These are phyloP conservation scores for Labeo catla DNA, from an alignment of 2,113 vertebrate genomes.

Conservation along the genomic window DNA sequence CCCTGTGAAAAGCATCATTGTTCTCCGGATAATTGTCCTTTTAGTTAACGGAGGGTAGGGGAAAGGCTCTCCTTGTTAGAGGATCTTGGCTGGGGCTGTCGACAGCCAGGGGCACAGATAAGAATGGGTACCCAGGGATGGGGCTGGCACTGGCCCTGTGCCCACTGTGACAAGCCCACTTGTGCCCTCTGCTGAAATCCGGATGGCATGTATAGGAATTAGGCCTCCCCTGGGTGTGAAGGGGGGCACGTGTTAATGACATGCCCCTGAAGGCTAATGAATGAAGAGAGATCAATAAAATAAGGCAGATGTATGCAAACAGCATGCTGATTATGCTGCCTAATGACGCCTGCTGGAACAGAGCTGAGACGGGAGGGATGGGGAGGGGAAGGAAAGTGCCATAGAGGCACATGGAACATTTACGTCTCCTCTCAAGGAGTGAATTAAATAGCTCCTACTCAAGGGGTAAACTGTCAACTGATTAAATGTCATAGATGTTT, in stretches of 20 bases:
- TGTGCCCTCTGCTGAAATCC: slow-evolving; percentile 81
- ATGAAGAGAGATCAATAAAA: slow-evolving; percentile 83
- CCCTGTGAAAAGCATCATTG: slow-evolving; percentile 84
- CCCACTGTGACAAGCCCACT: slow-evolving; percentile 79
- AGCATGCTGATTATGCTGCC: slow-evolving; percentile 79
- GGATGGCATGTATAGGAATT: slow-evolving; percentile 79
- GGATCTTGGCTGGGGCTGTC: slow-evolving; percentile 73
- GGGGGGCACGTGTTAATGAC: slow-evolving; percentile 80
- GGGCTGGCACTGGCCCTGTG: slow-evolving; percentile 78
- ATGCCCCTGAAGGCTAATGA: slow-evolving; percentile 81
- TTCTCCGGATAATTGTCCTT: slow-evolving; percentile 86
- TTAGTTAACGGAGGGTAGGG: slow-evolving; percentile 79
- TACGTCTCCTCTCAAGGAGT: not conserved
- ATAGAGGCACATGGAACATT: slow-evolving; percentile 16
- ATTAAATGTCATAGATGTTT: slow-evolving; percentile 25
- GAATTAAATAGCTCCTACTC: slow-evolving; percentile 37
- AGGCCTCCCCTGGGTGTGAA: slow-evolving; percentile 77
- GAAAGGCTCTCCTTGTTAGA: slow-evolving; percentile 81
- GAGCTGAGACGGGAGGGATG: slow-evolving; percentile 26
- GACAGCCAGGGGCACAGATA: slow-evolving; percentile 75
- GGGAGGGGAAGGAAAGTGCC: slow-evolving; percentile 39
- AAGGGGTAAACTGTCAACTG: not conserved
- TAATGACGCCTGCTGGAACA: slow-evolving; percentile 76
- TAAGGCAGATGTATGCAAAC: slow-evolving; percentile 84
- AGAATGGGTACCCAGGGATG: slow-evolving; percentile 59